Conservation (phyloP, 2,113 vertebrate genomes). For the Symphodus melops region DNA sequence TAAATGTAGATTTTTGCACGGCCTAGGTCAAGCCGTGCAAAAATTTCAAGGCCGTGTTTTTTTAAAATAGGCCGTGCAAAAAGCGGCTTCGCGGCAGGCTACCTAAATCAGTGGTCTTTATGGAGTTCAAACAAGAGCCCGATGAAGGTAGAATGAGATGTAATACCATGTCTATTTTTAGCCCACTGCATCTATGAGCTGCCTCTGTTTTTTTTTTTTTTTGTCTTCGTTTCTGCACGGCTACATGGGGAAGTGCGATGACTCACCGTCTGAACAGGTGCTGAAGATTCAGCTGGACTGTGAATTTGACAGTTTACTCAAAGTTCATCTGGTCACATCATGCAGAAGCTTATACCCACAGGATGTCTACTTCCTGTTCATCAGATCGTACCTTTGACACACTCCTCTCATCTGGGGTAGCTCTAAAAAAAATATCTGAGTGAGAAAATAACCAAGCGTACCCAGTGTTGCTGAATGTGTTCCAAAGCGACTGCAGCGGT, state of each 20-base stretch:
- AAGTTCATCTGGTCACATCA: not conserved
- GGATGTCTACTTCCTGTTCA: constrained; percentile 38
- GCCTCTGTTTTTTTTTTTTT: not conserved
- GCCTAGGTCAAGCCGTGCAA: too few relatives aligned
- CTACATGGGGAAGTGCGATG: not conserved
- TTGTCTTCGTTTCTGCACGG: not conserved
- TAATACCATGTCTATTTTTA: constrained; percentile 22
- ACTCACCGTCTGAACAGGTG: not conserved
- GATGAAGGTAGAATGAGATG: not conserved
- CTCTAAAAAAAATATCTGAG: constrained; percentile 1
- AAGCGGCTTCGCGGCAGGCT: too few relatives aligned
- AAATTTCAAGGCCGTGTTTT: too few relatives aligned
- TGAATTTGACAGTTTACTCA: not conserved
- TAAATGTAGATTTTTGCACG: too few relatives aligned
- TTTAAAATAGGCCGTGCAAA: too few relatives aligned
- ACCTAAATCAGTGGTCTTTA: too few relatives aligned
- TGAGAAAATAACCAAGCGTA: not conserved
- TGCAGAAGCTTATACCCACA: not conserved
- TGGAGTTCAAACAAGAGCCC: not conserved
- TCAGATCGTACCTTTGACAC: constrained; percentile 3
- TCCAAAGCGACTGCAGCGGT: too few relatives aligned
- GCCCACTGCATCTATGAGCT: not conserved
- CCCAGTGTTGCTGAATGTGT: not conserved
- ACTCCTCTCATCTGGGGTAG: constrained; percentile 5
- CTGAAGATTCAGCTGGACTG: not conserved